Base-by-base conservation (phyloP, 2,113 vertebrate genomes). In the Thymallus thymallus region DNA sequence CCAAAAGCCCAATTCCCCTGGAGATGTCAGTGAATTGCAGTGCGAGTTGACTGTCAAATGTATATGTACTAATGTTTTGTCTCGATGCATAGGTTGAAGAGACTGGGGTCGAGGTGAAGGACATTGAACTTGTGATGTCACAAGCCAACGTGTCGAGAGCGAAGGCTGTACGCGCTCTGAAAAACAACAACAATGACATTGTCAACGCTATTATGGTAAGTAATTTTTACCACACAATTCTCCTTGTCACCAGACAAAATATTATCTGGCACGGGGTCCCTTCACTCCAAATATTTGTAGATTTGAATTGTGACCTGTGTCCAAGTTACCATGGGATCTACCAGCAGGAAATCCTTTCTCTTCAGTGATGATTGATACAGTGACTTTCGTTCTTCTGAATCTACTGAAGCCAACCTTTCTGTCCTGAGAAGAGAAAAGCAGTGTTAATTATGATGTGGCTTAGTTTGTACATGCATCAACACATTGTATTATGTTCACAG, bases 161-260 rank as follows among this genome's bases (percentile, higher is more conserved):
- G 2, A 99, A 99, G 94, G 98, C 98, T 14, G 97, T 99, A 74
- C 94, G 98, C 29, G 97, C 98, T 67, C 94, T 99, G 86, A 99
- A 99, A 92, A 99, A 99, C 92, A 99, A 99, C 93, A 99, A 98
- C 88, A 99, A 99, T 2, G 98, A 99, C 85, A 99, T 99, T 76
- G 98, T 99, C 91, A 99, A 99, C 68, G 98, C 98, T 26, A 99
- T 99, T 85, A 99, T 99, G 97, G 98, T 99, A 89, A 95, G 95
- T 22, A 0, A 9, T 60, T 60, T 51, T 60, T 7, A 60, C 4
- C 48, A 51, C 16, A 51, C 56, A 60, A 22, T 60, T 60, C 18
- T 5, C 6, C n/a, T 23, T 22, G 5, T n/a, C 56, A 10, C 9
- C n/a, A 23, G 48, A 51, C 16, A 58, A 70, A 56, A 70, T 56